Evolutionary conservation across 1,140 invertebrate species (phyloP).

Genomic region (Pseudoatta argentina): DNA sequence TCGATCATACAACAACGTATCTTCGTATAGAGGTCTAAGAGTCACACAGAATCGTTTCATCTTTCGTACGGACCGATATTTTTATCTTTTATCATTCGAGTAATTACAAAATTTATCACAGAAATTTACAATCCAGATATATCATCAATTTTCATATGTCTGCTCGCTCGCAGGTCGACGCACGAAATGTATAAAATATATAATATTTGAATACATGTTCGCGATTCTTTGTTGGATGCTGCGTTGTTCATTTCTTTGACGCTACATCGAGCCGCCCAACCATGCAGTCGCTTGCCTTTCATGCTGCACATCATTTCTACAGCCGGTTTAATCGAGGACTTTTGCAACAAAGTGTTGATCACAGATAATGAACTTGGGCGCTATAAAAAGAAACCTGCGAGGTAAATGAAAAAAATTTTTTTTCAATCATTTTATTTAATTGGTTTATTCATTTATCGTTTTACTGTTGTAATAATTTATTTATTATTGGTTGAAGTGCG

Average conservation of each 20-base stretch:
- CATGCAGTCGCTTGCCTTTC: constrained; percentile 35
- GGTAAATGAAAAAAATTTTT: neutral
- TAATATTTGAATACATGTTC: constrained; percentile 14
- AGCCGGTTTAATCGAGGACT: constrained; percentile 48
- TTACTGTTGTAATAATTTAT: neutral
- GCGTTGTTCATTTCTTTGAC: constrained; percentile 14
- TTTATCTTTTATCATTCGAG: constrained; percentile 6
- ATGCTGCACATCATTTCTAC: constrained; percentile 15
- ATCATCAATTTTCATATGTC: neutral
- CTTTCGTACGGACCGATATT: constrained; percentile 14
- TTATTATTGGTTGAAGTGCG: neutral
- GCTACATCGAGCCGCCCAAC: constrained; percentile 9
- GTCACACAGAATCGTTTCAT: constrained; percentile 6
- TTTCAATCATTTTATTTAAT: neutral
- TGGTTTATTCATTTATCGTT: neutral
- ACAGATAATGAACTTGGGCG: neutral
- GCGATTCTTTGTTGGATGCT: constrained; percentile 11
- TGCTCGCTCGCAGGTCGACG: neutral
- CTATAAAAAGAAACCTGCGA: neutral
- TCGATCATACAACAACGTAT: constrained; percentile 33
- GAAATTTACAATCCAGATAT: neutral
- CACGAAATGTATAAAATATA: neutral
- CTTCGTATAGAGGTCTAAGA: constrained; percentile 16
- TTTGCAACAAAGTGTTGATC: constrained; percentile 37
- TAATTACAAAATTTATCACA: neutral